Base-by-base conservation (phyloP, 2,888 invertebrate species). In the Clepsis dumicolana region DNA sequence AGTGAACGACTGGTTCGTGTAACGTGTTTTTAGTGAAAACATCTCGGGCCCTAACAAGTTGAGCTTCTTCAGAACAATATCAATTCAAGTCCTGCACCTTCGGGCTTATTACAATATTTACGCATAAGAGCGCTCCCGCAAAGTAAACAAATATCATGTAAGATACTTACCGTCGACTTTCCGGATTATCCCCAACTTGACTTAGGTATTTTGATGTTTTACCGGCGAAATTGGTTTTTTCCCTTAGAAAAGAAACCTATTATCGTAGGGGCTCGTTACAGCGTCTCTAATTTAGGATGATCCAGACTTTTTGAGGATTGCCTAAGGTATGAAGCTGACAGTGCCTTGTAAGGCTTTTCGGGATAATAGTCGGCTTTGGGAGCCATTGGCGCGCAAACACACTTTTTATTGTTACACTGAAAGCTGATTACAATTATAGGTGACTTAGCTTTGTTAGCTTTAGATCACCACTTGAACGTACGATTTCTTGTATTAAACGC, bases 161-260 rank as follows among this genome's bases (percentile, higher is more conserved):
- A 87, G 83, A 83, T 84, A 82, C 84, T 87, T 87, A 85, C 82
- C 80, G 79, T 77, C 82, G 80, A 79, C 81, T 82, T 77, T 71
- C 72, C 73, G 81, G 87, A 86, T 89, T 83, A 88, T 87, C 85
- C 82, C 80, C 80, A 81, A 84, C 88, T 87, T 85, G 84, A 84
- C 87, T 88, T 83, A 84, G 84, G 87, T 86, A 87, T 88, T 88
- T 88, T 86, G 86, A 88, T 87, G 87, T 88, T 88, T 86, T 83
- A 86, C 81, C 80, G 77, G 77, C 79, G 82, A 89, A 89, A 89
- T 89, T 89, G 89, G 84, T 88, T 89, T 89, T 57, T 86, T 81
- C 82, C 83, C 81, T 80, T 78, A 80, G 84, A 82, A 84, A 87
- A 85, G 85, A 86, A 88, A 85, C 82, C 86, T 84, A 87, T 89